phyloP scores from a whole-genome alignment of 2,797 vertebrate species.

The Notolabrus celidotus region DNA sequence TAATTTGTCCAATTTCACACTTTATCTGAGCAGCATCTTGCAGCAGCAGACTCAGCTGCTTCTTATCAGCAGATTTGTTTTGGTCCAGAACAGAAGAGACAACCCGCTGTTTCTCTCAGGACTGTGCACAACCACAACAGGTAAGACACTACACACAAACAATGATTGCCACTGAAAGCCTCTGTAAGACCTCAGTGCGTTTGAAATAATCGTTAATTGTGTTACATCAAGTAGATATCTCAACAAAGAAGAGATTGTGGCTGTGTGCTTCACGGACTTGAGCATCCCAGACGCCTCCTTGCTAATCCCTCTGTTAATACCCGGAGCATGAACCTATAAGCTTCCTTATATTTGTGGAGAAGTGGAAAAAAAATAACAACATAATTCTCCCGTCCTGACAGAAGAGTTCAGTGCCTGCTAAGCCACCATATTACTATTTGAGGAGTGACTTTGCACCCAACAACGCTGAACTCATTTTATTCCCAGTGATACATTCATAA shows the following conservation, averaged over 20 bases:
- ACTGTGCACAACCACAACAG: not conserved
- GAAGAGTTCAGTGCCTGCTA: slow-evolving; percentile 69
- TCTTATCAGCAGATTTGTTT: slow-evolving; percentile 40
- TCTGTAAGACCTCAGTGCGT: slow-evolving; percentile 19
- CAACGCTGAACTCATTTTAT: slow-evolving; percentile 55
- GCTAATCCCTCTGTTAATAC: slow-evolving; percentile 81
- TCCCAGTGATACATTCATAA: slow-evolving; percentile 61
- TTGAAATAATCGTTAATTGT: slow-evolving; percentile 62
- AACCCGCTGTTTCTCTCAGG: slow-evolving; percentile 6
- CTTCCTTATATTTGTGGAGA: slow-evolving; percentile 70
- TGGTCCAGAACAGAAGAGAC: slow-evolving; percentile 27
- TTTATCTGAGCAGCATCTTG: slow-evolving; percentile 38
- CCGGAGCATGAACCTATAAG: slow-evolving; percentile 79
- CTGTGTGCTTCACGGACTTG: slow-evolving; percentile 58
- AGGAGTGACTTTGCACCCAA: slow-evolving; percentile 66
- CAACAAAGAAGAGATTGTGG: slow-evolving; percentile 60
- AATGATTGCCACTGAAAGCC: slow-evolving; percentile 13
- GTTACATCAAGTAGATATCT: slow-evolving; percentile 61
- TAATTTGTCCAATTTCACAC: slow-evolving; percentile 39
- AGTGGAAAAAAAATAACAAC: slow-evolving; percentile 65
- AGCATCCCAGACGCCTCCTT: slow-evolving; percentile 61
- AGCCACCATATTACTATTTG: slow-evolving; percentile 70
- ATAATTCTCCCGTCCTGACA: slow-evolving; percentile 68
- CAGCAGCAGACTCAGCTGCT: slow-evolving; percentile 24
- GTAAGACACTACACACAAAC: slow-evolving; percentile 3